A percentile compares a stretch with the other conserved stretches of the same genome.
phyloP scores from a whole-genome alignment of 2,113 vertebrate genomes.

The Nesoenas mayeri region DNA sequence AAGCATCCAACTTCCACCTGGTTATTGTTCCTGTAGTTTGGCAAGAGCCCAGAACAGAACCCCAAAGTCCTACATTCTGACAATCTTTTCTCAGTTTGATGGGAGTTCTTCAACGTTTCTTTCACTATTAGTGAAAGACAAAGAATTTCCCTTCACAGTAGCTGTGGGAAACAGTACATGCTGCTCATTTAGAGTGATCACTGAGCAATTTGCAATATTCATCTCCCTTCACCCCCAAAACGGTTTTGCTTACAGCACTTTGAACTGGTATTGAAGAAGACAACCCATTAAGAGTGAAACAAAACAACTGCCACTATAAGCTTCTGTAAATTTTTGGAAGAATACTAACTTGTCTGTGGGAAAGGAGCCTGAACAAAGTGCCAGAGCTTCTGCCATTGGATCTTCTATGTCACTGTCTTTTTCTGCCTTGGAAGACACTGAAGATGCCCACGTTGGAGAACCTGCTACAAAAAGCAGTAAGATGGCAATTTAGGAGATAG shows the following conservation, averaged over 20 bases:
- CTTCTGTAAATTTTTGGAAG: not conserved
- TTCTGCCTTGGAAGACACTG: conserved; percentile 57
- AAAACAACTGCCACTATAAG: not conserved
- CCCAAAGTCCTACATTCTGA: not conserved
- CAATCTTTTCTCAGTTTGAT: not conserved
- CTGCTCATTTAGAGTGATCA: not conserved
- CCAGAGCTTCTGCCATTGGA: conserved; percentile 74
- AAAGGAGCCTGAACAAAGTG: conserved; percentile 80
- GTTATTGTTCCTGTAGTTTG: not conserved
- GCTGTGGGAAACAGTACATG: not conserved
- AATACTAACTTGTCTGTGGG: conserved; percentile 79
- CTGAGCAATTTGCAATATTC: not conserved
- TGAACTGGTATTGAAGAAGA: not conserved
- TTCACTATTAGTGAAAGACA: not conserved
- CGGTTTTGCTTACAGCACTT: not conserved
- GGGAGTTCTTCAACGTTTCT: not conserved
- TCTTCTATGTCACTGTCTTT: conserved; percentile 68
- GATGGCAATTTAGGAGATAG: not conserved
- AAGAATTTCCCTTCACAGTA: not conserved
- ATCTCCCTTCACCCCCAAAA: not conserved
- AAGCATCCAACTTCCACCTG: not conserved
- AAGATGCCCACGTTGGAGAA: conserved; percentile 57
- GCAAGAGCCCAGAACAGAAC: not conserved
- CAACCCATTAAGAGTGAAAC: not conserved
- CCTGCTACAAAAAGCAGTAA: conserved; percentile 42